Base-by-base conservation (phyloP, 2,113 vertebrate species). In the Amazona vittata region DNA sequence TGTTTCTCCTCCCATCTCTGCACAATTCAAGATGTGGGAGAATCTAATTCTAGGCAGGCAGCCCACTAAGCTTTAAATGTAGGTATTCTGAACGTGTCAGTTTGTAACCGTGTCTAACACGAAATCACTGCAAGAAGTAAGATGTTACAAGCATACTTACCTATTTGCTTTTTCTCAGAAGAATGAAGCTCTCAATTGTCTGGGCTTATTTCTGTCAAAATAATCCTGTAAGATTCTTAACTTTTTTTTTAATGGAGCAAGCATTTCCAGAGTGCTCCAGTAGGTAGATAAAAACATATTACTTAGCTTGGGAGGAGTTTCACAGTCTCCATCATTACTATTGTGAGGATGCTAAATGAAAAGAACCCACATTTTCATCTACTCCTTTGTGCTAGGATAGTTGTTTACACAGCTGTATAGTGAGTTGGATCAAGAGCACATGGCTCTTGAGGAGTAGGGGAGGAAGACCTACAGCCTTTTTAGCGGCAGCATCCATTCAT, bases 361-460 rank as follows among this genome's bases (percentile, higher is more conserved):
- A 41, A 47, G 10, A 68, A 39, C 6, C 3, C 44, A 46, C 24
- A 68, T 79, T 82, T 87, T 60, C n/a, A 50, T 7, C 47, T 35
- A 19, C 10, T 76, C 22, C 7, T 71, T 44, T 71, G 15, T 21
- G 29, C 15, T 52, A 93, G 62, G 22, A 64, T 6, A 33, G 43
- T 3, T 39, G 7, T 10, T 75, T 43, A 33, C 33, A 15, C 19
- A 89, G 55, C 64, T 71, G 19, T n/a, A 49, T 1, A 57, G 47
- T 17, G 35, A 69, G 10, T 7, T 83, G 25, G 39, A 76, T 49
- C 37, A 76, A 71, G 7, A 19, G 11, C n/a, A 50, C 0, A 0
- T 2, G 10, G 33, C 12, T 84, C 8, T 67, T 25, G 9, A 47
- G 4, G 3, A 83, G 8, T 3, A 39, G 20, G 93, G 26, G 16